Percentiles rank a stretch among this genome's conserved stretches.
Evolutionary conservation across 2,797 vertebrate genomes (phyloP).

Genomic region (Tinamus major): DNA sequence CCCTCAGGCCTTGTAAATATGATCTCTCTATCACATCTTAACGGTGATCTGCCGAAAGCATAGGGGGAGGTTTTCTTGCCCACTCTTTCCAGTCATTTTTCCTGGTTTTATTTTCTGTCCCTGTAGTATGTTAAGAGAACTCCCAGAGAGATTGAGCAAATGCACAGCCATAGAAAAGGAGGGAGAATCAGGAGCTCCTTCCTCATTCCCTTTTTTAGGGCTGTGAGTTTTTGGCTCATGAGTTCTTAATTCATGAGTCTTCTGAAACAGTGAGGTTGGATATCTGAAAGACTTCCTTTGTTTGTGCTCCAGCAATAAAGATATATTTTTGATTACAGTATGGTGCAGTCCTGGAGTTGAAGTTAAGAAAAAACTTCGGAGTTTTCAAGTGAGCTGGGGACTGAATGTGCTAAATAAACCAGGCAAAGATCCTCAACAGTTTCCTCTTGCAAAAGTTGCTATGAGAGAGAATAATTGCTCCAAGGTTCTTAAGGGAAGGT

Average conservation of each 20-base stretch:
- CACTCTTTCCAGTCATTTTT: not conserved
- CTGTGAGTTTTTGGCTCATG: not conserved
- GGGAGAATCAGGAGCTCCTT: not conserved
- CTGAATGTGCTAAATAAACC: not conserved
- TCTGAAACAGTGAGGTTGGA: not conserved
- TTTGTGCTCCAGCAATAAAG: not conserved
- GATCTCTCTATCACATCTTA: not conserved
- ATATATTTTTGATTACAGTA: not conserved
- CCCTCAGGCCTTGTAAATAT: not conserved
- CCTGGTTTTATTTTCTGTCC: not conserved
- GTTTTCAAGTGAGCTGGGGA: not conserved
- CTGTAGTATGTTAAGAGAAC: not conserved
- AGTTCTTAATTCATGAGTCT: not conserved
- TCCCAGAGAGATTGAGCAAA: not conserved
- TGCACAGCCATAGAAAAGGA: not conserved
- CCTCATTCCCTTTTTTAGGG: not conserved
- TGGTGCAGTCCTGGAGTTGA: not conserved
- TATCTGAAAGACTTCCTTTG: not conserved
- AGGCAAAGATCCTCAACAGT: not conserved
- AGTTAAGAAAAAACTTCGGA: too few species aligned
- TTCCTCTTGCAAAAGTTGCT: not conserved
- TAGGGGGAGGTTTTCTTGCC: not conserved
- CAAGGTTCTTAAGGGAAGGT: not conserved
- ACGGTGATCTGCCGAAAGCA: not conserved
- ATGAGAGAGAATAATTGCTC: not conserved